Percentiles rank a stretch among this genome's conserved stretches.
Conservation (phyloP, 1,140 invertebrate genomes). For the Drosophila varians region DNA sequence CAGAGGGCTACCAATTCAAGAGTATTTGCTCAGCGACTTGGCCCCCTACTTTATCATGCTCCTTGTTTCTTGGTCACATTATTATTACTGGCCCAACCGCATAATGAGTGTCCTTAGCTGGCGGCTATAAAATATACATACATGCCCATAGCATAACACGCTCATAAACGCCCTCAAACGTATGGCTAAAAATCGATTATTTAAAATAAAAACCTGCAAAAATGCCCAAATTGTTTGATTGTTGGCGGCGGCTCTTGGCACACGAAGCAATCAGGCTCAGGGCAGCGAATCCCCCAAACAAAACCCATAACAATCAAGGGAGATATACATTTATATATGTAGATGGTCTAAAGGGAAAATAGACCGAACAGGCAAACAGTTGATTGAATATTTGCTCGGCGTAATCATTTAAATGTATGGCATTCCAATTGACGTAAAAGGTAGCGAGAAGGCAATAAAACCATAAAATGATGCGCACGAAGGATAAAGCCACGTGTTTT, state of each 20-base stretch:
- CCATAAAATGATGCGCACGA: neutral
- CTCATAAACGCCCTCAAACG: conserved; percentile 18
- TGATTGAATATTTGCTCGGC: conserved; percentile 52
- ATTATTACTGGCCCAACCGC: conserved; percentile 37
- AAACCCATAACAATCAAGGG: neutral
- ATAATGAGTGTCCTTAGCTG: conserved; percentile 52
- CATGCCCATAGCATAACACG: neutral
- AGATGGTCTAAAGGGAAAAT: conserved; percentile 2
- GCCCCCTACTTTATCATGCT: neutral
- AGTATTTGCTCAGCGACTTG: conserved; percentile 4
- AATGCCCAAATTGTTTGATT: conserved; percentile 39
- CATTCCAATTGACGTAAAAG: conserved; percentile 51
- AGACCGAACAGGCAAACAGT: conserved; percentile 36
- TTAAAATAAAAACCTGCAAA: conserved; percentile 54
- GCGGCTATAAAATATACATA: conserved; percentile 41
- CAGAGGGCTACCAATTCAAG: neutral
- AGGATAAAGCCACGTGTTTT: conserved; percentile 37
- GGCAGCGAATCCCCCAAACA: neutral
- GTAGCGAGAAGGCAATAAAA: conserved; percentile 31
- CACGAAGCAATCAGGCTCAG: conserved; percentile 23
- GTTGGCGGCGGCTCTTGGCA: conserved; percentile 6
- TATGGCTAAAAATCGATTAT: conserved; percentile 45
- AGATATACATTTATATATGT: neutral
- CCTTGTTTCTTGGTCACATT: conserved; percentile 28
- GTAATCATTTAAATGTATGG: conserved; percentile 53